Percentiles rank a stretch among this genome's conserved stretches.
Evolutionary conservation across 2,797 vertebrate genomes (phyloP).

Genomic region (Rhadinocentrus ornatus): DNA sequence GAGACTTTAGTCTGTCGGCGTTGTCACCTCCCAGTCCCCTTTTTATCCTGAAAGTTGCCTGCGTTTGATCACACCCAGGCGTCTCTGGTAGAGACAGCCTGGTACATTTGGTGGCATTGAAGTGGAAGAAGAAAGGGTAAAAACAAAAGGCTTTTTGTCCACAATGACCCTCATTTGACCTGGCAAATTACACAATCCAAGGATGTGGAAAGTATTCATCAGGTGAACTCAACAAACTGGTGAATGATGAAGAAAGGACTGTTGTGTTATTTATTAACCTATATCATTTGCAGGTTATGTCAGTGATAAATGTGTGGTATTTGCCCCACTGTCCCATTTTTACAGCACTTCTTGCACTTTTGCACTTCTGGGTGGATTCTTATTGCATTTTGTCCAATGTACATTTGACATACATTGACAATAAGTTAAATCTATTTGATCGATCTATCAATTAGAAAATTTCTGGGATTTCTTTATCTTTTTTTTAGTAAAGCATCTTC

Average conservation of each 20-base stretch:
- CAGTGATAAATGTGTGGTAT: no score
- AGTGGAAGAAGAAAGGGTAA: constrained; percentile 10
- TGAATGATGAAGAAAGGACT: constrained; percentile 17
- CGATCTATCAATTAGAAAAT: not conserved
- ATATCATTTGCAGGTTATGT: constrained; percentile 3
- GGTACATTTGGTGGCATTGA: constrained; percentile 18
- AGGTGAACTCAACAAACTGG: constrained; percentile 26
- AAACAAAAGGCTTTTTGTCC: constrained; percentile 50
- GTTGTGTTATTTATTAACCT: constrained; percentile 27
- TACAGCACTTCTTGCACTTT: no score
- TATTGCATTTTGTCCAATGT: no score
- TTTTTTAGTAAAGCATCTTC: not conserved
- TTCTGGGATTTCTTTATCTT: not conserved
- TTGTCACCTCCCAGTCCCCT: constrained; percentile 36
- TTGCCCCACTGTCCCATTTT: no score
- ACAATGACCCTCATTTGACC: constrained; percentile 25
- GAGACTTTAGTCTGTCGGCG: constrained; percentile 21
- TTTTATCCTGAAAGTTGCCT: constrained; percentile 26
- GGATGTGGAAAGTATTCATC: constrained; percentile 40
- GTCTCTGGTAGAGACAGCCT: constrained; percentile 28
- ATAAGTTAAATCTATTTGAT: no score
- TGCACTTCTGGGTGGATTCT: no score
- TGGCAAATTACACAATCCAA: constrained; percentile 33
- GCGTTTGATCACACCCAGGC: constrained; percentile 15
- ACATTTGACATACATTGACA: no score